Evolutionary conservation across 2,888 invertebrate genomes (phyloP).

Genomic region (Orchesella flavescens): DNA sequence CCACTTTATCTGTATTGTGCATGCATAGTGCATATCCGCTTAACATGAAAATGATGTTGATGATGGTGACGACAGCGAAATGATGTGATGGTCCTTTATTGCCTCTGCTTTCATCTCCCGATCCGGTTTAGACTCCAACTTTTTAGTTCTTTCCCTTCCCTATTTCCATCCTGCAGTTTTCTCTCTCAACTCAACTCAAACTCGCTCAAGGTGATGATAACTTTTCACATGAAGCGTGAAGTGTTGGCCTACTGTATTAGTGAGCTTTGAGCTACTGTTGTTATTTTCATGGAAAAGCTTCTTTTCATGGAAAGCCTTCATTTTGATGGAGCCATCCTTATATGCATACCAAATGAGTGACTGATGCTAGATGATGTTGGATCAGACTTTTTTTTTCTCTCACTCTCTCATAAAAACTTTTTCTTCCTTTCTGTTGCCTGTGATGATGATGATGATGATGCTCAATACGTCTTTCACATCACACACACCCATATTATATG

Average conservation of each 20-base stretch:
- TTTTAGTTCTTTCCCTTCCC: not conserved
- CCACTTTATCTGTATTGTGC: not conserved
- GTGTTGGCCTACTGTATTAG: not conserved
- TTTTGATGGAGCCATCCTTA: no score
- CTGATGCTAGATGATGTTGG: no score
- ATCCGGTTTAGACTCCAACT: not conserved
- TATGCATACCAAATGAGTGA: no score
- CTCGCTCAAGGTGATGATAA: not conserved
- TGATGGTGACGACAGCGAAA: not conserved
- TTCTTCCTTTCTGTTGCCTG: no score
- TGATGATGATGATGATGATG: no score
- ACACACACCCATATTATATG: no score
- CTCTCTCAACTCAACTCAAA: not conserved
- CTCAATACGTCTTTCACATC: no score
- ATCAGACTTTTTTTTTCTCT: no score
- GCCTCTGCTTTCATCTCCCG: not conserved
- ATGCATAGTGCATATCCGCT: not conserved
- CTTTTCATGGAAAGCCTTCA: no score
- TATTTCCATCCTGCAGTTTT: not conserved
- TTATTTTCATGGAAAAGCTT: no score
- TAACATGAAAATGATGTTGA: not conserved
- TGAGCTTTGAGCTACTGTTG: not conserved
- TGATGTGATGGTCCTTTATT: conserved; percentile 18
- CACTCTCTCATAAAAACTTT: no score
- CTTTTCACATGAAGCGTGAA: not conserved